Evolutionary conservation across 92 coral and sea anemone genomes (phyloP), one percentile per base, ranked within the genome.

Genomic region (Virgularia gustaviana): DNA sequence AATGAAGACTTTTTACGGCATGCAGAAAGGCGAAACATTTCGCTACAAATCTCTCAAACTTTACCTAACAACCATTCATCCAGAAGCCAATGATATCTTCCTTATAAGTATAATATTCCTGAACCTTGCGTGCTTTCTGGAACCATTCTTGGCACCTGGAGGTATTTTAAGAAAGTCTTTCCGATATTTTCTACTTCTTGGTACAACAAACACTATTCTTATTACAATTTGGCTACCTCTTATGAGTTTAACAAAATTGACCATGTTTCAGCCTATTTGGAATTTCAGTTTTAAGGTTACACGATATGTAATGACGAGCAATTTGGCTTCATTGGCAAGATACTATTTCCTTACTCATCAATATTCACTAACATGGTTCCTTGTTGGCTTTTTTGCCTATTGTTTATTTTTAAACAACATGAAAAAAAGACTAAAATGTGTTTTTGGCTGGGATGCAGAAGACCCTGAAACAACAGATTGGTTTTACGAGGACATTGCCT

Each of bases 71-170:
- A 89, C 92, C 25, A 73, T 94, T 19, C 90, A 94, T 49, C 99
- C 99, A 6, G 99, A 94, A 74, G 94, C 83, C 32, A 94, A 94
- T 74, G 99, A 94, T 45, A 57, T 94, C 36, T 94, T 94, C 63
- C 61, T 89, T 70, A 75, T 84, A 58, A 82, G 83, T 13, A 74
- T 94, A 57, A 57, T 71, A 18, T 65, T 90, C 44, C 81, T 88
- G 36, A 94, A 94, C 57, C 68, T 86, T 63, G 73, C 88, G 55
- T 89, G 99, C 49, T 34, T 86, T 35, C 64, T 94, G 73, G 95
- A 85, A 65, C 65, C 86, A 22, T 89, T 94, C 52, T 60, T 94
- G 58, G 85, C 87, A 36, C 85, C 78, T 23, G 99, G 99, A 15
- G 99, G 99, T 12, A 57, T 94, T 58, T 77, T 94, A 55, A 86